Percentiles rank a stretch among this genome's conserved stretches.
Conservation (phyloP, 2,113 vertebrate species). For the Xenopus laevis region DNA sequence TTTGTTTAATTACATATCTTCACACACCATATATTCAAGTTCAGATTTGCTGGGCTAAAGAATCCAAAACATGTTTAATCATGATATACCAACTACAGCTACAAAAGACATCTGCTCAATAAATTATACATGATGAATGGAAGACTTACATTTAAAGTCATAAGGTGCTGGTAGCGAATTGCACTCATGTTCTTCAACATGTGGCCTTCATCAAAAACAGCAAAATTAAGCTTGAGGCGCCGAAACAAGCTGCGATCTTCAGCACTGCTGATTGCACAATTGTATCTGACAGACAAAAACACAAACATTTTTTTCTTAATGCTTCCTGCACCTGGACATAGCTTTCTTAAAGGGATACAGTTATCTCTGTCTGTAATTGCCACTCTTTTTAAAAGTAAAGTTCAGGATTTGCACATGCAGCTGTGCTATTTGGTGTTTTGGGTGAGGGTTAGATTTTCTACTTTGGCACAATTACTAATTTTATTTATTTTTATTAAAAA, state of each 20-base stretch:
- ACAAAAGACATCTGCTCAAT: background rate
- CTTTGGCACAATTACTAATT: too few relatives aligned
- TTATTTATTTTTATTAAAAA: too few relatives aligned
- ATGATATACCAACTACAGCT: background rate
- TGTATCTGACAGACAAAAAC: slow-evolving; percentile 72
- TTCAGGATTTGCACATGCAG: too few relatives aligned
- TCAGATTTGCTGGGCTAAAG: slow-evolving; percentile 21
- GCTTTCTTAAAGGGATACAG: too few relatives aligned
- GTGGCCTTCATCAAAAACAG: slow-evolving; percentile 95
- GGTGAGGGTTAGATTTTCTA: too few relatives aligned
- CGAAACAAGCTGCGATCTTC: slow-evolving; percentile 86
- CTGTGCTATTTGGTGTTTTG: too few relatives aligned
- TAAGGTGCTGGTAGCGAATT: slow-evolving; percentile 88
- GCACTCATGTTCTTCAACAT: slow-evolving; percentile 98
- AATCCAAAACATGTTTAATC: slow-evolving; percentile 9
- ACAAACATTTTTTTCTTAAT: too few relatives aligned
- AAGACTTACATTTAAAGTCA: slow-evolving; percentile 84
- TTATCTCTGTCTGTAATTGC: too few relatives aligned
- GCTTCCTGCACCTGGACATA: too few relatives aligned
- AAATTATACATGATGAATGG: slow-evolving; percentile 11
- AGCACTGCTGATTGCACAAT: slow-evolving; percentile 81
- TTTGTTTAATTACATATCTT: background rate
- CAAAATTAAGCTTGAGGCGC: slow-evolving; percentile 78
- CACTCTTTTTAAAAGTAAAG: too few relatives aligned
- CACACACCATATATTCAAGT: slow-evolving; percentile 12